Base-by-base conservation (phyloP, 2,888 invertebrate genomes). In the Boloria selene region DNA sequence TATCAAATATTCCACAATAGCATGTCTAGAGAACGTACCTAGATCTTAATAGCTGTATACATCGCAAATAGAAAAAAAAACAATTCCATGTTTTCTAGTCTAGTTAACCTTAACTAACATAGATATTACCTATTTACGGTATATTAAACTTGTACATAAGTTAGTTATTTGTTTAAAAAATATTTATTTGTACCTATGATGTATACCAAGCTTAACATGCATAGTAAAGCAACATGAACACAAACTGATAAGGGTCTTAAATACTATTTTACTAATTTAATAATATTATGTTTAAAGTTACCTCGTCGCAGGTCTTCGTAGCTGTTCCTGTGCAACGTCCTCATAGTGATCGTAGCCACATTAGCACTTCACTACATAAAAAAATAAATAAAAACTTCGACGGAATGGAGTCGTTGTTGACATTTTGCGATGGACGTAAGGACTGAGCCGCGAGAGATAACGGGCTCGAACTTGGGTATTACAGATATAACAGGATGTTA, bases 261-360 rank as follows among this genome's bases (percentile, higher is more conserved):
- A 51, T 59, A 17, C 13, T 42, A 59, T 16, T 14, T 22, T 13
- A 7, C 13, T 26, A 13, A 13, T 56, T 16, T 14, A 17, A 18
- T 38, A 42, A 38, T 44, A 38, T 5, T 13, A 13, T 16, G 7
- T 42, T 22, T 17, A 59, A 17, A 59, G 31, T 50, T n/a, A 59
- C 59, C 59, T 59, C 62, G 38, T 67, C 73, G 69, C 13, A 83
- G 75, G 65, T 74, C 75, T 70, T 83, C 81, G 58, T 83, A 84
- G 13, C 74, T 75, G 16, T 60, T 60, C 44, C 71, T 72, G 16
- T 53, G 47, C 50, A 67, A 60, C 51, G 31, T 62, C 38, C 70
- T 69, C 60, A 73, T 56, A 31, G 71, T 69, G 50, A 70, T 69
- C 80, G 80, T 80, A 61, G 42, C 50, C 51, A n/a, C 49, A 63